Base-by-base conservation (phyloP, 2,888 invertebrate genomes). In the Fragum fragum region DNA sequence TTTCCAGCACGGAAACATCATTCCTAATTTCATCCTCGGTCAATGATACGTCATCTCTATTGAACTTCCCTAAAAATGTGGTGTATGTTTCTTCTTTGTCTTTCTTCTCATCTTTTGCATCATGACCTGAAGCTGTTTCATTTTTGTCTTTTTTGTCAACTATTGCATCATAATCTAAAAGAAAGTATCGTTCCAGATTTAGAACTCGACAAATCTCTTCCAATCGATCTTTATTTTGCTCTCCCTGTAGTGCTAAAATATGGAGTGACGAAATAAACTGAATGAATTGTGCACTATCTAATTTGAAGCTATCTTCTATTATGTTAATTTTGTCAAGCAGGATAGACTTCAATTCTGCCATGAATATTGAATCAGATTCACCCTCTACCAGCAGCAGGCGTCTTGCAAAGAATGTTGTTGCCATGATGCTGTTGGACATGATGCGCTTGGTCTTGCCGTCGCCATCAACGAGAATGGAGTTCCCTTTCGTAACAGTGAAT, bases 321-420 rank as follows among this genome's bases (percentile, higher is more conserved):
- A 36, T 36, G 3, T 36, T 9, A 6, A 6, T 26, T 9, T 59
- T 7, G 6, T 47, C 29, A 18, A 73, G 21, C n/a, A 73, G 63
- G 1, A 63, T 42, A 14, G 47, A 16, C 21, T 29, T 73, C n/a
- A 76, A 14, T n/a, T 26, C 39, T 18, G 39, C 57, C 28, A 59
- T 16, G 29, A 76, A 76, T 26, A 57, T 3, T 0, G 11, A 18
- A 47, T 76, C 75, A 0, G 23, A n/a, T 11, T 69, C 57, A 0
- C 75, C 70, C 42, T 76, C 75, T 28, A 76, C 75, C 14, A 76
- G 21, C 14, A 76, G 28, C 32, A 76, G 55, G 26, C 69, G 11
- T n/a, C 29, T 21, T 3, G 69, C 68, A 28, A 76, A 69, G 23
- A 68, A 59, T 0, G 69, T 6, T 11, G 57, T 68, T 39, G 69